Conservation (phyloP, 2,113 vertebrate species). For the Pituophis catenifer region DNA sequence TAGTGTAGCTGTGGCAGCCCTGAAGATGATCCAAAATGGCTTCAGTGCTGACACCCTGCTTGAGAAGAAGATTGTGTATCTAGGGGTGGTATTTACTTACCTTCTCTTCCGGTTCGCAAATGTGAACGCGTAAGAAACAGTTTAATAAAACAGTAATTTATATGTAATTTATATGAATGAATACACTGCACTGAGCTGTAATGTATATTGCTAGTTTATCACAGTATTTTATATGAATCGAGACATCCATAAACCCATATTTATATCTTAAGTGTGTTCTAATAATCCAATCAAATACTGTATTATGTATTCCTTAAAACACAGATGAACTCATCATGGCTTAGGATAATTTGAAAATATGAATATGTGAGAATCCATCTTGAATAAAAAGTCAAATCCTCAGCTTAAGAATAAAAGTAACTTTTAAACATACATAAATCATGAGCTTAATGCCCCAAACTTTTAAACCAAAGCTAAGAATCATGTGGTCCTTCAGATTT, state of each 20-base stretch:
- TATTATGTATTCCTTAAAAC: not conserved
- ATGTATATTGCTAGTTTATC: not conserved
- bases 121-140: not conserved
- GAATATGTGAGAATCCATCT: not conserved
- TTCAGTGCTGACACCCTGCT: not conserved
- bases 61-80: not conserved
- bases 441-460: not conserved
- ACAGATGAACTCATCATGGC: not conserved
- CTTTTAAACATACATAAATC: not conserved
- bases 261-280: not conserved
- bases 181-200: not conserved
- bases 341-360: not conserved
- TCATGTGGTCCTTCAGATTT: not conserved
- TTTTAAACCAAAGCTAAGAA: not conserved
- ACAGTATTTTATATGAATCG: not conserved
- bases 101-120: too few species aligned
- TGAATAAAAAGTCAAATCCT: not conserved
- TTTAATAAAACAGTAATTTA: not conserved
- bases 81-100: too few species aligned
- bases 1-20: too few species aligned
- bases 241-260: not conserved
- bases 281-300: not conserved
- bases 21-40: too few species aligned
- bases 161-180: not conserved
- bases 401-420: not conserved